Evolutionary conservation across 2,888 invertebrate genomes (phyloP), one percentile per base, ranked within the genome.

Genomic region (Allolobophora icterica): DNA sequence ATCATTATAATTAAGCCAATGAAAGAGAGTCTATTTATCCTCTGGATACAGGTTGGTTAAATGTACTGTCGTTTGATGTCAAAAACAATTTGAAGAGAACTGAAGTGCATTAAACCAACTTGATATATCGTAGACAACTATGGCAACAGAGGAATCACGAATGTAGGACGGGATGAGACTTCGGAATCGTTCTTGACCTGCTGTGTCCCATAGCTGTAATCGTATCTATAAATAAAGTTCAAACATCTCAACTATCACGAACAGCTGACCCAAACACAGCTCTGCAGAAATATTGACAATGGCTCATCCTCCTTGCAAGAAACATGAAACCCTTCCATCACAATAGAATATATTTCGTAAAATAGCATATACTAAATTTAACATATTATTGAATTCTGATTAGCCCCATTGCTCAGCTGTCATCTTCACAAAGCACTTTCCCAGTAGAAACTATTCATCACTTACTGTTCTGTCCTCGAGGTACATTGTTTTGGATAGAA

Each of bases 401-500:
- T 71, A n/a, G n/a, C 71, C 8, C 21, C 24, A 24, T 52, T 52
- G 52, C 52, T 24, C 21, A 24, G 52, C 52, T n/a, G 11, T 71
- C n/a, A n/a, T 71, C 71, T 71, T 71, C 5, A 71, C 71, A 30
- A 30, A 71, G 30, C n/a, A 71, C n/a, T 71, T 71, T 71, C 6
- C 8, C 30, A 71, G 71, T 13, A 11, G 71, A n/a, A 71, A 71
- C 30, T 83, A 90, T 89, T 91, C 11, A 30, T 90, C 35, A 42
- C 96, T 96, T 94, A 97, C 97, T 92, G 99, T 99, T 96, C 99
- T 97, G 96, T 99, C 99, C 96, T 99, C 99, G 95, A 99, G 96
- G 96, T 99, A 99, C 99, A 99, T 99, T 35, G 99, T 99, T 97
- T 99, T 99, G 94, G 99, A 99, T 95, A 99, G 97, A 96, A 99